Conservation (phyloP, 2,888 invertebrate genomes). For the Lithophane semibrunnea region DNA sequence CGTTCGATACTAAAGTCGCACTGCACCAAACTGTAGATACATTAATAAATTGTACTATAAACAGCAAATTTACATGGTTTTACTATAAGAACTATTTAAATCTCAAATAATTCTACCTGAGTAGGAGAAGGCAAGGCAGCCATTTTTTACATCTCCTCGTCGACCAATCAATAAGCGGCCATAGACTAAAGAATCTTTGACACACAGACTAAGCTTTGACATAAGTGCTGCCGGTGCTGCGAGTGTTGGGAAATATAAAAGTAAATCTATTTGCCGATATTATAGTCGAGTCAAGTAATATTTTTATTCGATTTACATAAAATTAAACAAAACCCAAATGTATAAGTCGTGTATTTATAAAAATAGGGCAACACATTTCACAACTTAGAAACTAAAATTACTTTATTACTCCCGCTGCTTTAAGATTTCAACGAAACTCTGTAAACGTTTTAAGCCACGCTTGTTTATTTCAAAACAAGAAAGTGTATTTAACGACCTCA, state of each 20-base stretch:
- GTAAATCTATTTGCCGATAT: neutral
- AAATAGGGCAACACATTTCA: neutral
- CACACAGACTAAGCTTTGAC: slow-evolving; percentile 59
- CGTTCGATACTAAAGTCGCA: slow-evolving; percentile 63
- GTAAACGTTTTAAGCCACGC: slow-evolving; percentile 75
- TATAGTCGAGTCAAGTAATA: neutral
- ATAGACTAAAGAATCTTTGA: slow-evolving; percentile 83
- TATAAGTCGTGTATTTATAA: slow-evolving; percentile 7
- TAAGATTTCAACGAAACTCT: slow-evolving; percentile 65
- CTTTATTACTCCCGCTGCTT: neutral
- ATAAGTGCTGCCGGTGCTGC: neutral
- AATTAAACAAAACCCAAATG: neutral
- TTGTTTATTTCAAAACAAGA: slow-evolving; percentile 78
- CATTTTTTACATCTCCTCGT: slow-evolving; percentile 93
- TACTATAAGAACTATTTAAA: slow-evolving; percentile 75
- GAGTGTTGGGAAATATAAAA: slow-evolving; percentile 23
- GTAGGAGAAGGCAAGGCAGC: slow-evolving; percentile 96
- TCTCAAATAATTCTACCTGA: slow-evolving; percentile 92
- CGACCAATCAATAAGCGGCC: slow-evolving; percentile 90
- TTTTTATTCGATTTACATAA: neutral
- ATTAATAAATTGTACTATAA: slow-evolving; percentile 68
- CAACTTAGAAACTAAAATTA: neutral
- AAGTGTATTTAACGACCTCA: slow-evolving; percentile 74
- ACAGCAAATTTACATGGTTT: slow-evolving; percentile 61
- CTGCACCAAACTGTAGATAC: slow-evolving; percentile 70